phyloP scores from a whole-genome alignment of 2,113 vertebrate species.

The Orthochromis malagaraziensis region DNA sequence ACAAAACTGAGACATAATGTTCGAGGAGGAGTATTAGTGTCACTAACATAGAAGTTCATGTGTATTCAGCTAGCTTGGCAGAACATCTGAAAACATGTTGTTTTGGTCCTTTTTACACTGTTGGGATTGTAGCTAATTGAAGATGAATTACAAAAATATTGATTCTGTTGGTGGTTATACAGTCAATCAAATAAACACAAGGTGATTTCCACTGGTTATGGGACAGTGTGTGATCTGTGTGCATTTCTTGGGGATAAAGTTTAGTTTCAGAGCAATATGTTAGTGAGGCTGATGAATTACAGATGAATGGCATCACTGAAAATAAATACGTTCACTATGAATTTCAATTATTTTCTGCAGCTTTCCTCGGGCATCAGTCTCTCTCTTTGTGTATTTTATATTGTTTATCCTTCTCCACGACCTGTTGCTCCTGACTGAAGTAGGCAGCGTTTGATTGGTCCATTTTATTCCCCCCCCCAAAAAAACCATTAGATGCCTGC shows the following conservation, averaged over 20 bases:
- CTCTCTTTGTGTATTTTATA: neutral
- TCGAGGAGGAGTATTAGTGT: neutral
- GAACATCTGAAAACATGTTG: neutral
- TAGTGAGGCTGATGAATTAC: neutral
- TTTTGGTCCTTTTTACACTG: neutral
- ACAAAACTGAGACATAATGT: neutral
- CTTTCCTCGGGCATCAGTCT: neutral
- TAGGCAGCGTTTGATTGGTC: neutral
- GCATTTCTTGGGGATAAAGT: neutral
- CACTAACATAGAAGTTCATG: neutral
- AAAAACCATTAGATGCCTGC: neutral
- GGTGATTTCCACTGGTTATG: neutral
- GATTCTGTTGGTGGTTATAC: neutral
- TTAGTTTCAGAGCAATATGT: neutral
- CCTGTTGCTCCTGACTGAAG: neutral
- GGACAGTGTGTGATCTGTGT: neutral
- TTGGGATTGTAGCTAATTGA: neutral
- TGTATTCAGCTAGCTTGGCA: neutral
- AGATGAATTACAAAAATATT: neutral
- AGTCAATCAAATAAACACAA: neutral
- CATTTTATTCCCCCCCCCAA: rapidly evolving
- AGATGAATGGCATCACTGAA: neutral
- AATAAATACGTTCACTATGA: neutral
- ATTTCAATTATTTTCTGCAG: neutral
- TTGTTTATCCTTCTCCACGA: neutral